Base-by-base conservation (phyloP, 2,113 vertebrate genomes). In the Colinus virginianus region DNA sequence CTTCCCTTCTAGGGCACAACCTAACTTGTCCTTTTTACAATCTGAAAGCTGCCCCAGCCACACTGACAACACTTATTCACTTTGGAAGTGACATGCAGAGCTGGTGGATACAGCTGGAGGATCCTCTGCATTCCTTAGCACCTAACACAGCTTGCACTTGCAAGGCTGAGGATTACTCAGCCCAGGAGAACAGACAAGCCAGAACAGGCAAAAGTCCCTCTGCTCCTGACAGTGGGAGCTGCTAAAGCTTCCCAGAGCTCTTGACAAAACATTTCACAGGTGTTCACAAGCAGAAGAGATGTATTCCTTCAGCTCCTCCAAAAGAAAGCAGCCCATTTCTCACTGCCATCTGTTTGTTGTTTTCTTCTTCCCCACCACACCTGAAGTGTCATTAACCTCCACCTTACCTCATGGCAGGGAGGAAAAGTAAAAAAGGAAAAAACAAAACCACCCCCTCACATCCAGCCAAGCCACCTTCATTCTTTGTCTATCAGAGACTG, bases 401-500 rank as follows among this genome's bases (percentile, higher is more conserved):
- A 81, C 74, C 63, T 88, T 36, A 32, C 80, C 84, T 8, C 11
- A 80, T 7, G 51, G 26, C 3, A 3, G 51, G 26, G 26, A 53
- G 26, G 28, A 30, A 53, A 48, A 48, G 21, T 23, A 28, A 53
- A 51, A 51, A 15, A 80, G 30, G 51, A 82, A 79, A 11, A 36
- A 51, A 20, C 4, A 51, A n/a, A 40, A 23, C 20, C 51, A 38
- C 80, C 71, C 13, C 85, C 78, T 64, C 40, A 40, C 56, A 55
- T 45, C 56, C 66, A 43, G 59, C 91, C 71, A 30, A 84, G 51
- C 49, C 82, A 64, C 40, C 43, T 79, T 78, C 13, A 2, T 34
- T 78, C 85, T 67, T 82, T 83, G 34, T 26, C 90, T 83, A 91
- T 75, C 78, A 45, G 40, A 49, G 30, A 61, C 48, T 74, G 93